Conservation (phyloP, 2,888 invertebrate genomes). For the Napeogenes sylphis region DNA sequence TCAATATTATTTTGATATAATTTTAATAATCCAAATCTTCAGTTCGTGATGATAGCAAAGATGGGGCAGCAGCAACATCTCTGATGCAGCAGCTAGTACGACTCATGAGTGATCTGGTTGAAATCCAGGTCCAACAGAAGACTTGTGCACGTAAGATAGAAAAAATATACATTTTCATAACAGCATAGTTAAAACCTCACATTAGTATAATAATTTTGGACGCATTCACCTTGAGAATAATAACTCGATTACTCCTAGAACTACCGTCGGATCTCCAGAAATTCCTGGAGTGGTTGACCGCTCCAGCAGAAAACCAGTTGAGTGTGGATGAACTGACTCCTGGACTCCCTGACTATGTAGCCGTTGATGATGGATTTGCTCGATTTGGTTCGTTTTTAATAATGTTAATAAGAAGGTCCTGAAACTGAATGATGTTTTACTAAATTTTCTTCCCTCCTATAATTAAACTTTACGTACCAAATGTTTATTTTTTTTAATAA, state of each 20-base stretch:
- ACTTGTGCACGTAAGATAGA: conserved; percentile 56
- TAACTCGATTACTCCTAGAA: conserved; percentile 37
- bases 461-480: too few species aligned
- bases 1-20: not conserved
- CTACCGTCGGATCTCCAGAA: conserved; percentile 53
- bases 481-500: too few species aligned
- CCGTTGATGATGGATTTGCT: conserved; percentile 8
- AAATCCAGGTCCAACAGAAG: conserved; percentile 61
- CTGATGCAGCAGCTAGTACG: conserved; percentile 62
- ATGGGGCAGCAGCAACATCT: conserved; percentile 40
- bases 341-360: conserved; percentile 13
- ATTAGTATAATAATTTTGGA: not conserved
- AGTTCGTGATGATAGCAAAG: conserved; percentile 41
- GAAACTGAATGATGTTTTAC: not conserved
- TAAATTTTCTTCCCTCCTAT: not conserved
- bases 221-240: not conserved
- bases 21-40: not conserved
- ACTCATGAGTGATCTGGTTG: conserved; percentile 59
- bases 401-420: too few species aligned
- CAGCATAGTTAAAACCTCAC: too few species aligned
- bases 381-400: conserved; percentile 24
- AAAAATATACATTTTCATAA: not conserved
- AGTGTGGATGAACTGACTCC: conserved; percentile 18
- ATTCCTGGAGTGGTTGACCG: conserved; percentile 59
- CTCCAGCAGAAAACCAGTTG: conserved; percentile 28